Percentiles rank a stretch among this genome's conserved stretches.
phyloP scores from a whole-genome alignment of 2,113 vertebrate genomes.

The Psittacula cyanocephala region DNA sequence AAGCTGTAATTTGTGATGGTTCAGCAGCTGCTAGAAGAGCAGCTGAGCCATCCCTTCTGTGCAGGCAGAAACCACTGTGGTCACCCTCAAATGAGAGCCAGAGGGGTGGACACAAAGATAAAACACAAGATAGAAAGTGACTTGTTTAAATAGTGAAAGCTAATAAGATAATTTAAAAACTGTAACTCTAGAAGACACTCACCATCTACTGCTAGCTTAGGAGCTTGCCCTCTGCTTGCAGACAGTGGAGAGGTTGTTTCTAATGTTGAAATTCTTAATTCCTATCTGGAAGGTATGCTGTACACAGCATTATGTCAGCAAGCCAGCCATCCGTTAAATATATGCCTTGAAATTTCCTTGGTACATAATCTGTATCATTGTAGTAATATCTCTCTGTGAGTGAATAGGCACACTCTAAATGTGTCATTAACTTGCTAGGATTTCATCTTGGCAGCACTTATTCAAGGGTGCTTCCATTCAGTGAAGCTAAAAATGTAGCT shows the following conservation, averaged over 20 bases:
- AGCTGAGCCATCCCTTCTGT: constrained; percentile 58
- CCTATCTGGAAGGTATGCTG: not conserved
- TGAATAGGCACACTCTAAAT: not conserved
- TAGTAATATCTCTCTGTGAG: not conserved
- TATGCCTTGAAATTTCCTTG: not conserved
- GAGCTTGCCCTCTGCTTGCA: not conserved
- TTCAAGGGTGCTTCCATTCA: not conserved
- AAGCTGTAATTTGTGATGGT: constrained; percentile 37
- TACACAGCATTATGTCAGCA: not conserved
- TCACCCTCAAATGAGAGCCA: not conserved
- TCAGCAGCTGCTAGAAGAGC: constrained; percentile 55
- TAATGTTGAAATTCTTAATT: not conserved
- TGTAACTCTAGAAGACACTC: not conserved
- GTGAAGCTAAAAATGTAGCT: constrained; percentile 2
- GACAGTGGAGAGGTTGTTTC: not conserved
- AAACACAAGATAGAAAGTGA: not conserved
- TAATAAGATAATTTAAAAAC: not conserved
- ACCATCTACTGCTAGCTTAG: not conserved
- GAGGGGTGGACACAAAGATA: not conserved
- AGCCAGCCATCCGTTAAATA: not conserved
- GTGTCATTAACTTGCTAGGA: not conserved
- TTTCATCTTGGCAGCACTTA: constrained; percentile 2
- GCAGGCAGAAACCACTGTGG: not conserved
- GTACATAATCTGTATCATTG: not conserved
- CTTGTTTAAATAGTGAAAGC: not conserved